Conservation (phyloP, 2,797 vertebrate genomes). For the Balearica regulorum region DNA sequence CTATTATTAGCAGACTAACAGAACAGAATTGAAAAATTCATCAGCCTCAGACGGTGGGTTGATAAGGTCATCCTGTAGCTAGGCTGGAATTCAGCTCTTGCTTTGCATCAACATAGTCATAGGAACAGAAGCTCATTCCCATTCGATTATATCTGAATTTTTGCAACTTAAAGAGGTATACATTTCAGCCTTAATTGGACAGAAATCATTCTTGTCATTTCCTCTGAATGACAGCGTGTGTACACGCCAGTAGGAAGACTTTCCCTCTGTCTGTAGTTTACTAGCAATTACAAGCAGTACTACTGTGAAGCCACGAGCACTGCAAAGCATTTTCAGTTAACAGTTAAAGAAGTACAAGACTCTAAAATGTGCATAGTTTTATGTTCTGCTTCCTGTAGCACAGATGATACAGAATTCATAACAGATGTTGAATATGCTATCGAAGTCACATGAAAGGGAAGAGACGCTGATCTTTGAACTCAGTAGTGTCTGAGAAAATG, state of each 20-base stretch:
- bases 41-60: not conserved
- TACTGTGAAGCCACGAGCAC: not conserved
- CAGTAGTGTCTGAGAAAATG: slow-evolving; percentile 1
- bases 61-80: slow-evolving; percentile 8
- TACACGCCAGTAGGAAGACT: not conserved
- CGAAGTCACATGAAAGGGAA: not conserved
- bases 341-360: not conserved
- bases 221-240: not conserved
- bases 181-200: not conserved
- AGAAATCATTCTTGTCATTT: slow-evolving; percentile 5
- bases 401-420: not conserved
- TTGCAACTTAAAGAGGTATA: not conserved
- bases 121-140: not conserved
- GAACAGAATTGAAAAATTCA: slow-evolving; percentile 15
- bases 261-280: not conserved
- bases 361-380: not conserved
- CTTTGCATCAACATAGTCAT: not conserved
- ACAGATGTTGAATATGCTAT: slow-evolving; percentile 11
- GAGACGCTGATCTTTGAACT: not conserved
- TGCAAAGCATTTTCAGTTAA: not conserved
- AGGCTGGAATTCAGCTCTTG: not conserved
- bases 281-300: not conserved
- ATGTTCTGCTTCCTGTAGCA: not conserved
- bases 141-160: not conserved
- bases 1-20: slow-evolving; percentile 46